These are phyloP conservation scores for Gorsachius goisagi DNA, from an alignment of 2,113 vertebrate genomes.

Conservation along the genomic window DNA sequence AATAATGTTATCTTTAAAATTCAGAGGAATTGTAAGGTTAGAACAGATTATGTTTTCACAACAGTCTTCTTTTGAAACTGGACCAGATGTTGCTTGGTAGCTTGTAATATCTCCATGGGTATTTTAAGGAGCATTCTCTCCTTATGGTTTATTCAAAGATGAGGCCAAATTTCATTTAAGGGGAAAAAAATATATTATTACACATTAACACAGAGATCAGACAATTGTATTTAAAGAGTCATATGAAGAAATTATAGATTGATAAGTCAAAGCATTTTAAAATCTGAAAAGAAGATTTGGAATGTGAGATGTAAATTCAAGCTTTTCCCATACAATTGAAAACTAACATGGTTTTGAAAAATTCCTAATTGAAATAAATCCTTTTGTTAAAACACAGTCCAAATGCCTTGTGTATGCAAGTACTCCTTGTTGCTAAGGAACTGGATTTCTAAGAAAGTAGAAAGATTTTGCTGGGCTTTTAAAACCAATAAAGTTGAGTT, in stretches of 20 bases:
- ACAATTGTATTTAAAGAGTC: background rate
- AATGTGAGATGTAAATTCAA: background rate
- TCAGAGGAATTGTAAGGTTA: background rate
- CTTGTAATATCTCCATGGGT: background rate
- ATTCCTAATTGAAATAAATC: background rate
- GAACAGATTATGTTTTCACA: background rate
- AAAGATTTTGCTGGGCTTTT: background rate
- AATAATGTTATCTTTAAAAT: background rate
- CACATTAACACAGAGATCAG: background rate
- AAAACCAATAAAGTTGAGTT: background rate
- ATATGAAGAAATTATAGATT: background rate
- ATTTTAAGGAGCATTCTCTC: background rate
- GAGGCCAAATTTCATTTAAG: background rate
- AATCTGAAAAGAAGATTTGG: background rate
- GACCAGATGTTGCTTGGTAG: background rate
- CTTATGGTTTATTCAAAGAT: background rate
- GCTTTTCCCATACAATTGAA: background rate
- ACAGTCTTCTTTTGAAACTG: background rate
- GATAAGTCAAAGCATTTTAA: background rate
- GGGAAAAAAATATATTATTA: background rate
- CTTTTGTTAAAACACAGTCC: background rate
- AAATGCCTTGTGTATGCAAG: background rate
- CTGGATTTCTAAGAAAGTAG: background rate
- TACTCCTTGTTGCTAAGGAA: slow-evolving; percentile 10
- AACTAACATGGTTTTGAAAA: background rate